Evolutionary conservation across 2,113 vertebrate species (phyloP), one percentile per base, ranked within the genome.

Genomic region (Bagarius yarrelli): DNA sequence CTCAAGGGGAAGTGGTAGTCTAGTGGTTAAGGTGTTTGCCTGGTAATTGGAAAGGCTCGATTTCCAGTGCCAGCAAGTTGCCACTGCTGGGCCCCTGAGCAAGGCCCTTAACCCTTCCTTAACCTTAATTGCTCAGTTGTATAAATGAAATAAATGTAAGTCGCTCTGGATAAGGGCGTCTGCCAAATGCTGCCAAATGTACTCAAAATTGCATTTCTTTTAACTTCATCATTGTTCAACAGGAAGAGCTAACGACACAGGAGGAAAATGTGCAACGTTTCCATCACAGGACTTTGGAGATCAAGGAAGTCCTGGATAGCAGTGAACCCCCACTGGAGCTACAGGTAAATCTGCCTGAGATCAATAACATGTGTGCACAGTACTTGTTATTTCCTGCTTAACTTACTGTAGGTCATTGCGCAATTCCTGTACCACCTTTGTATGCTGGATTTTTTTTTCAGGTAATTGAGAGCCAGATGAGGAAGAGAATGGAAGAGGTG

Each of bases 251-350:
- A 64, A 81, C 47, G 74, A 80, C 76, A 56, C 93, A 96, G 34
- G 94, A 97, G 79, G 88, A 95, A 82, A 93, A 91, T 34, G 70
- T 94, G 27, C 89, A 93, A 79, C 91, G 90, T 83, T 95, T 97
- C 85, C 93, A 93, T 66, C 85, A 16, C 75, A 94, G 91, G 0
- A 85, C 92, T 57, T 77, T 85, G 60, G 94, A 96, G 87, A 95
- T 99, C 91, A 93, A 96, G 80, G 76, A 86, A n/a, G 89, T 96
- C 81, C 92, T 98, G 80, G 93, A 95, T 44, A 94, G 90, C 85
- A 82, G 85, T 83, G 97, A 98, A 73, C 84, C 91, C 18, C 95
- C 94, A 2, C 87, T 94, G 87, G 97, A 98, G 85, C 90, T 98
- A 1, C 97, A 99, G 95, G 97, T 98, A 84, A 34, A 19, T 19